These are phyloP conservation scores for Acrocephalus arundinaceus DNA, from an alignment of 2,113 vertebrate species.

Conservation along the genomic window DNA sequence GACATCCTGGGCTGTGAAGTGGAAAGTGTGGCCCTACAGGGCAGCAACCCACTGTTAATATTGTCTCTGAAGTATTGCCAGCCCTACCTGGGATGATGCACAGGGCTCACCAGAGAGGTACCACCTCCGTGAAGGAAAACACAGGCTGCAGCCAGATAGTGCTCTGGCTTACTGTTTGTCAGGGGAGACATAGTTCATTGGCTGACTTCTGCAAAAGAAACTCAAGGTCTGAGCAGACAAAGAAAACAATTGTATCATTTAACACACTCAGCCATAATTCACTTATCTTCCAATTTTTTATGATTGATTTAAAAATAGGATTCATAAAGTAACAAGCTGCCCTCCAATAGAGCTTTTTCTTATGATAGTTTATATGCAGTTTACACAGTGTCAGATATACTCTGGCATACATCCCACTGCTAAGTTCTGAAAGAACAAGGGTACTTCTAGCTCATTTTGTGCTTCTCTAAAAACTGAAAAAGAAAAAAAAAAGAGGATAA, in stretches of 20 bases:
- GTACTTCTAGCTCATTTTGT: neutral
- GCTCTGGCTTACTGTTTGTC: neutral
- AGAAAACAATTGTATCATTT: neutral
- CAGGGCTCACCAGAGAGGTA: neutral
- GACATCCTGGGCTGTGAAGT: neutral
- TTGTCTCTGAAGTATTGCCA: neutral
- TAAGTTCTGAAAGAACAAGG: neutral
- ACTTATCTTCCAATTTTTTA: neutral
- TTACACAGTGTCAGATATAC: neutral
- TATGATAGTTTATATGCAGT: too few species aligned
- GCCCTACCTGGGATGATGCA: neutral
- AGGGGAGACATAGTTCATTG: neutral
- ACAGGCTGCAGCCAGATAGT: accelerated
- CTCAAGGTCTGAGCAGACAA: neutral
- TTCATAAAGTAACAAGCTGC: neutral
- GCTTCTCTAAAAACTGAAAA: neutral
- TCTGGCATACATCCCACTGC: neutral
- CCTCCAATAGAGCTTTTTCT: neutral
- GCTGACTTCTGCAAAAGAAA: neutral
- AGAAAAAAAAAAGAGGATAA: neutral
- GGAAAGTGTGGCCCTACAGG: neutral
- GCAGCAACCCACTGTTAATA: neutral
- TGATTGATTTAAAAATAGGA: neutral
- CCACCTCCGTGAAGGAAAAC: neutral
- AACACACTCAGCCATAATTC: neutral